Evolutionary conservation across 2,888 invertebrate species (phyloP), one percentile per base, ranked within the genome.

Genomic region (Dryocosmus kuriphilus): DNA sequence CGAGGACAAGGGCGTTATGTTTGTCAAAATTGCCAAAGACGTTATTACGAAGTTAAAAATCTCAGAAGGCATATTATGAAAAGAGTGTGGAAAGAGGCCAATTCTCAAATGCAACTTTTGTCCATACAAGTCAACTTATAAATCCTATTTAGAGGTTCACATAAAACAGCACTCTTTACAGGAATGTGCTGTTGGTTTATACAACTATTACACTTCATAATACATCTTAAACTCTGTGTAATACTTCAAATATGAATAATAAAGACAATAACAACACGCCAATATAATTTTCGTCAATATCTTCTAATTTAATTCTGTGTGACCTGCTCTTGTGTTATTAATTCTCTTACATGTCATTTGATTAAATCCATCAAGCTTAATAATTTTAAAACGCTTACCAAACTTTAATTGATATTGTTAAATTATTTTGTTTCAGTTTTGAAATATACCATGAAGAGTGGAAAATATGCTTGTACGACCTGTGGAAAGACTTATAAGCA

Each of bases 41-140:
- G 92, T 41, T 94, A 94, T 88, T 92, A 93, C 73, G 92, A 93
- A 57, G 91, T 92, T 84, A 93, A 93, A 82, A 94, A 93, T n/a
- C 88, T 94, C 78, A 91, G 92, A 61, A 88, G 93, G 16, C 93
- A 93, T 82, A 86, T 92, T 77, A 88, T 90, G 57, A 92, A 92
- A 93, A 79, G 93, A 93, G 82, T 93, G 93, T 83, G 93, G 93
- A 8, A 90, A 90, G 80, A 88, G 89, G 46, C 92, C 92, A 46
- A 90, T 87, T 78, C 89, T 91, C 65, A 88, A 91, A 67, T 92
- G 92, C 81, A 84, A 88, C 19, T 89, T 84, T 80, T 92, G 92
- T 77, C 86, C 90, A 1, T 92, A 89, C 81, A 89, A 91, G 81
- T 91, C 93, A 14, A 92, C 92, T n/a, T 93, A 93, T 85, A 92